phyloP scores from a whole-genome alignment of 2,113 vertebrate species.

The Xenus cinereus region DNA sequence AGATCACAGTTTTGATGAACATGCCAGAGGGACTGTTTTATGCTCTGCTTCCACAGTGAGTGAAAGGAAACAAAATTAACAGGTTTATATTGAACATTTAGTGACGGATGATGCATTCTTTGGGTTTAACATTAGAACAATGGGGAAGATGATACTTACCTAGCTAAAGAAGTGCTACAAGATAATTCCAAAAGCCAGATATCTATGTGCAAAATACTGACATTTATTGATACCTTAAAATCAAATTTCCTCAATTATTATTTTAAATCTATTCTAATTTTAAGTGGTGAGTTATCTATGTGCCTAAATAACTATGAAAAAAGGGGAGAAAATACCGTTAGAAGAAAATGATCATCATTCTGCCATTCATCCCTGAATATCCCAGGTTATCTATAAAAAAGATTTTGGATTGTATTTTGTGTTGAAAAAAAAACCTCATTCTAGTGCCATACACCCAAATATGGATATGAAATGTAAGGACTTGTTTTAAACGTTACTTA shows the following conservation, averaged over 20 bases:
- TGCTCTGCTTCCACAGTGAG: slow-evolving; percentile 46
- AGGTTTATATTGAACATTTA: slow-evolving; percentile 39
- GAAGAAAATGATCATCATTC: neutral
- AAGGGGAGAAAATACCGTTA: neutral
- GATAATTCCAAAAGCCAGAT: neutral
- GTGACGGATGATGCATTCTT: slow-evolving; percentile 50
- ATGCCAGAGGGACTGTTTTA: slow-evolving; percentile 46
- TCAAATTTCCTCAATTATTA: neutral
- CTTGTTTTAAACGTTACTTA: neutral
- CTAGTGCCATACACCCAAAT: neutral
- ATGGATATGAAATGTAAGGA: neutral
- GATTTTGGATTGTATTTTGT: neutral
- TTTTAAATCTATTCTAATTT: neutral
- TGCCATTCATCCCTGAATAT: neutral
- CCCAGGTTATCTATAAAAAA: neutral
- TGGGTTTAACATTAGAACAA: slow-evolving; percentile 33
- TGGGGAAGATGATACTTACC: neutral
- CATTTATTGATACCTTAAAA: neutral
- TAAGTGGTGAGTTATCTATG: neutral
- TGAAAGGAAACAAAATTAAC: slow-evolving; percentile 62
- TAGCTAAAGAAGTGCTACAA: neutral
- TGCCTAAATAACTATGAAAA: neutral
- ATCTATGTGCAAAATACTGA: neutral
- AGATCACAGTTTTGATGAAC: slow-evolving; percentile 68
- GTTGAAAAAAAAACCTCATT: neutral